Evolutionary conservation across 2,113 vertebrate species (phyloP).

Genomic region (Lycaon pictus): DNA sequence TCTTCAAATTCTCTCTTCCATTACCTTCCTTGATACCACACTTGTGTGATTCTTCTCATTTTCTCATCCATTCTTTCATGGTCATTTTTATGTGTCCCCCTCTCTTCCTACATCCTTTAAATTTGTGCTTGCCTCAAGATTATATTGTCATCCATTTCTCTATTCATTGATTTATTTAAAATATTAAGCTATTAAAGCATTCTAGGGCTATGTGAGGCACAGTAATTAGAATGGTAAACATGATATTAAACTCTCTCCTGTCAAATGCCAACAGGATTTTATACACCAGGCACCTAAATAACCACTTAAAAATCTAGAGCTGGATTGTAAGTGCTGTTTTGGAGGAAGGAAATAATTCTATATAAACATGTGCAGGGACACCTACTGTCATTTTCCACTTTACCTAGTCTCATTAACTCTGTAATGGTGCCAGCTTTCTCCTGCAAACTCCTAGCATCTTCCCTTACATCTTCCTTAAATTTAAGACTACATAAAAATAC

Average conservation of each 20-base stretch:
- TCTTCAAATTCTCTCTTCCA: background rate
- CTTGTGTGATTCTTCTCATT: background rate
- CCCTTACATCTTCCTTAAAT: background rate
- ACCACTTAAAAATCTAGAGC: background rate
- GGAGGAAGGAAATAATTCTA: conserved; percentile 34
- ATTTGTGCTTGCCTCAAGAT: background rate
- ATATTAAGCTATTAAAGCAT: conserved; percentile 47
- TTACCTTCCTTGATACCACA: background rate
- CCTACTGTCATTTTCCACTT: background rate
- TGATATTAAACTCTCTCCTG: background rate
- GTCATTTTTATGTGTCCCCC: background rate
- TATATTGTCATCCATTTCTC: background rate
- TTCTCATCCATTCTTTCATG: background rate
- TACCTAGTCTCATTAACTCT: background rate
- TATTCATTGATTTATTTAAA: conserved; percentile 36
- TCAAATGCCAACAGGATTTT: background rate
- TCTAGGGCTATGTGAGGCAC: background rate
- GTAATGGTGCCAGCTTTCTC: background rate
- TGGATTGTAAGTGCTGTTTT: conserved; percentile 31
- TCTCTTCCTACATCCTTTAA: background rate
- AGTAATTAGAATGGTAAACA: conserved; percentile 45
- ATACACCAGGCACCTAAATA: conserved; percentile 31
- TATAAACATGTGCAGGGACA: background rate
- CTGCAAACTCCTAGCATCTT: background rate
- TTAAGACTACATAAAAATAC: background rate